These are phyloP conservation scores for Drosophila tanythrix DNA, from an alignment of 2,888 invertebrate species.

Conservation along the genomic window DNA sequence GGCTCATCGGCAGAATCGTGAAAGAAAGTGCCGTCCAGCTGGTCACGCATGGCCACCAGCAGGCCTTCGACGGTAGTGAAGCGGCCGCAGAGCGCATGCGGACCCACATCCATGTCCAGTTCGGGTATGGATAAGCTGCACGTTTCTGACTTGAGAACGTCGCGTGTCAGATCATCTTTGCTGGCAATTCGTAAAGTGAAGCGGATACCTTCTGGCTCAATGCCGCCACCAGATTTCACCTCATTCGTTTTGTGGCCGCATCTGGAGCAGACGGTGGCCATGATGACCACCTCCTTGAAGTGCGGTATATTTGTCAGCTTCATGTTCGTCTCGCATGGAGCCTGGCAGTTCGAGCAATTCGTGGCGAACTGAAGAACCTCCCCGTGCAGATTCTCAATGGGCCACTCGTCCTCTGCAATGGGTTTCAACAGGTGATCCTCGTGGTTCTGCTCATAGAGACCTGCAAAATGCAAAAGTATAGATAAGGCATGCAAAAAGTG, in stretches of 20 bases:
- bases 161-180: slow-evolving; percentile 93
- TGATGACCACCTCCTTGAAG: slow-evolving; percentile 98
- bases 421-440: slow-evolving; percentile 86
- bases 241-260: slow-evolving; percentile 98
- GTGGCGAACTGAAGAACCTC: slow-evolving; percentile 94
- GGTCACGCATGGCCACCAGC: slow-evolving; percentile 90
- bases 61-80: slow-evolving; percentile 98
- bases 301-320: slow-evolving; percentile 97
- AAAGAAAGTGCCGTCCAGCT: slow-evolving; percentile 89
- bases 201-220: slow-evolving; percentile 91
- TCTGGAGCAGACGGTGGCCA: slow-evolving; percentile 96
- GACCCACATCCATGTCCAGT: slow-evolving; percentile 93
- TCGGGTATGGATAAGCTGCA: slow-evolving; percentile 93
- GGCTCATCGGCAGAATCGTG: slow-evolving; percentile 90
- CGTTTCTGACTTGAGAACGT: slow-evolving; percentile 96
- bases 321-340: slow-evolving; percentile 96
- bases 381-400: slow-evolving; percentile 89
- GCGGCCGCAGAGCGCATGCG: slow-evolving; percentile 94
- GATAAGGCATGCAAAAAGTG: background rate
- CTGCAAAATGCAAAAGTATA: slow-evolving; percentile 23
- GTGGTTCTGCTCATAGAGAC: slow-evolving; percentile 62
- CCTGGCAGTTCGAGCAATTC: slow-evolving; percentile 94
- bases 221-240: slow-evolving; percentile 96
- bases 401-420: slow-evolving; percentile 87
- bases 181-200: slow-evolving; percentile 90